Conservation (phyloP, 2,113 vertebrate genomes). For the Cervus canadensis region DNA sequence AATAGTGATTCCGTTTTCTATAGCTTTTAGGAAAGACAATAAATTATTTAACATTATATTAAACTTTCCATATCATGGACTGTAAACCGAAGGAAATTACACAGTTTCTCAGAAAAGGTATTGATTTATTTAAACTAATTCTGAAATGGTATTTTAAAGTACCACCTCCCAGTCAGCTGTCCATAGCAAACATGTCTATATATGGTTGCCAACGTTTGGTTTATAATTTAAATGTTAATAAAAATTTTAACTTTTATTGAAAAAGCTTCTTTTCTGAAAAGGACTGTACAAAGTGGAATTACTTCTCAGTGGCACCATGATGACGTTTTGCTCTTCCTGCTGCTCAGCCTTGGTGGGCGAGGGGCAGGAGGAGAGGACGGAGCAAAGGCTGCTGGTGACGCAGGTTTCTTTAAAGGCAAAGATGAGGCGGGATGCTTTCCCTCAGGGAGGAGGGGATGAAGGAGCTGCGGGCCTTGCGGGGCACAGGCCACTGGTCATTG, state of each 20-base stretch:
- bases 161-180: neutral
- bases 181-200: neutral
- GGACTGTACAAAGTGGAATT: constrained; percentile 13
- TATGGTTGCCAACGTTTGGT: neutral
- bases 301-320: constrained; percentile 35
- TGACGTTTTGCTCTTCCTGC: constrained; percentile 19
- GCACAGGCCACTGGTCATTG: neutral
- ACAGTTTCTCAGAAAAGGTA: neutral
- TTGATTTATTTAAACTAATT: constrained; percentile 10
- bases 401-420: neutral
- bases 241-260: neutral
- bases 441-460: neutral
- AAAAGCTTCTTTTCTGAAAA: neutral
- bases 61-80: neutral
- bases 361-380: neutral
- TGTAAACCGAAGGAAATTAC: constrained; percentile 5
- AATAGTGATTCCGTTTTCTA: constrained; percentile 8
- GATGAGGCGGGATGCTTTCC: neutral
- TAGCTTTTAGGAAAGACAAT: neutral
- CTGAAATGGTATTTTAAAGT: neutral
- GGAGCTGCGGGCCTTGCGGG: neutral
- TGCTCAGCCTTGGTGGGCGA: neutral
- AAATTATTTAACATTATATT: neutral
- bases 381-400: neutral
- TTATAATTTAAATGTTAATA: constrained; percentile 32